Conservation (phyloP, 2,888 invertebrate species). For the Phasia obesa region DNA sequence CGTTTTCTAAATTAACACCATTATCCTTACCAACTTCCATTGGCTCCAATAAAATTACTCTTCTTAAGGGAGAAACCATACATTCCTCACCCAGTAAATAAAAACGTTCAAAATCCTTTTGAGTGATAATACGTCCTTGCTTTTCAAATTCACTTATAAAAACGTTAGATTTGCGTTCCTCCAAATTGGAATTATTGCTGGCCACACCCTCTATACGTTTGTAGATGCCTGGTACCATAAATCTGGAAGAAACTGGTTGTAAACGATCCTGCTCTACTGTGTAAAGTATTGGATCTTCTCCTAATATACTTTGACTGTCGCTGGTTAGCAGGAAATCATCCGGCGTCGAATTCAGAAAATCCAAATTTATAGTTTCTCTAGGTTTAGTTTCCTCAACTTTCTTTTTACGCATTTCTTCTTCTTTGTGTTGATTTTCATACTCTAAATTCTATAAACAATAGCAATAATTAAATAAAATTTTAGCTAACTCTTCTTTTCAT, state of each 20-base stretch:
- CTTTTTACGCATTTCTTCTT: slow-evolving; percentile 39
- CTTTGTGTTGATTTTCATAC: slow-evolving; percentile 37
- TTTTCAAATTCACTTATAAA: slow-evolving; percentile 72
- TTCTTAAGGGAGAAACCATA: not conserved
- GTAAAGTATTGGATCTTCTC: slow-evolving; percentile 74
- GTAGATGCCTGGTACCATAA: slow-evolving; percentile 76
- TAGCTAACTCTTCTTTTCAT: not conserved
- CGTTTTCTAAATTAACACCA: slow-evolving; percentile 7
- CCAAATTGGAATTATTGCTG: not conserved
- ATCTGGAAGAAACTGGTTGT: slow-evolving; percentile 74
- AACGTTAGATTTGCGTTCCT: slow-evolving; percentile 70
- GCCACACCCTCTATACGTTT: slow-evolving; percentile 72
- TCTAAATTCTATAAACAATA: slow-evolving; percentile 55
- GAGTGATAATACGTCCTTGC: slow-evolving; percentile 72
- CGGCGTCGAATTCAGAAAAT: slow-evolving; percentile 50
- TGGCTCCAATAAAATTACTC: slow-evolving; percentile 52
- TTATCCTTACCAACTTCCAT: slow-evolving; percentile 33
- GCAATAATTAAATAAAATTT: not conserved
- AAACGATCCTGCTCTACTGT: slow-evolving; percentile 74
- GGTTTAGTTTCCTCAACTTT: slow-evolving; percentile 38
- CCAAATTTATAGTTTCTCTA: slow-evolving; percentile 46
- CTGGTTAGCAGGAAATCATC: slow-evolving; percentile 70
- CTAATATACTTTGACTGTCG: slow-evolving; percentile 70
- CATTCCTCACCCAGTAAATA: slow-evolving; percentile 64
- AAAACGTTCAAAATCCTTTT: slow-evolving; percentile 60